Base-by-base conservation (phyloP, 2,797 vertebrate species). In the Oophaga sylvatica region DNA sequence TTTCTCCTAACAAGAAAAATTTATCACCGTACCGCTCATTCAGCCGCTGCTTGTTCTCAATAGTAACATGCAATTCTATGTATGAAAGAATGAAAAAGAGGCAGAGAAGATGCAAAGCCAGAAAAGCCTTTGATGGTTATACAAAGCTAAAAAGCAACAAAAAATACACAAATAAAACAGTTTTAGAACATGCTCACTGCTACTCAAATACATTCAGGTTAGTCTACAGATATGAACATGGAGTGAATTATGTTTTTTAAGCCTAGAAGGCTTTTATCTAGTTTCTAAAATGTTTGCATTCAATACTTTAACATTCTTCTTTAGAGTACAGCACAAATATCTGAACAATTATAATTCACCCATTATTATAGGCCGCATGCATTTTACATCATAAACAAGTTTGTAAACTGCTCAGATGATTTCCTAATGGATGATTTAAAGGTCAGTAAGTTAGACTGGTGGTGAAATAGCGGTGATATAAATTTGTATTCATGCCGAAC, bases 1-100 rank as follows among this genome's bases (percentile, higher is more conserved):
- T 98, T 99, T 97, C 96, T 97, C 95, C 97, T 99, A 99, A 99
- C 97, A 98, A 99, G 98, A 98, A 98, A 96, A 98, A 99, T 97
- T 93, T 96, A 98, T 98, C 97, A 98, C 96, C 97, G 96, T 96
- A 97, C 95, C 95, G 95, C 96, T 98, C 97, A 97, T 95, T 97
- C 96, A 96, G 95, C 95, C 94, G 90, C 91, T 92, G 95, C 94
- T 92, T 95, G 95, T 93, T 95, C 95, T 94, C 95, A 95, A 93
- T 90, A 90, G 88, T 90, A 76, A 93, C 95, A 93, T 91, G 93
- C 92, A 89, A 93, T 95, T 95, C 93, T 92, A 91, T 91, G 93
- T 94, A 68, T 92, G 92, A 94, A 94, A 91, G 92, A 92, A 94
- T 94, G 92, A 92, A 94, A 93, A 94, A 95, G 96, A 96, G 97